Base-by-base conservation (phyloP, 2,888 invertebrate species). In the Drosophila robusta region DNA sequence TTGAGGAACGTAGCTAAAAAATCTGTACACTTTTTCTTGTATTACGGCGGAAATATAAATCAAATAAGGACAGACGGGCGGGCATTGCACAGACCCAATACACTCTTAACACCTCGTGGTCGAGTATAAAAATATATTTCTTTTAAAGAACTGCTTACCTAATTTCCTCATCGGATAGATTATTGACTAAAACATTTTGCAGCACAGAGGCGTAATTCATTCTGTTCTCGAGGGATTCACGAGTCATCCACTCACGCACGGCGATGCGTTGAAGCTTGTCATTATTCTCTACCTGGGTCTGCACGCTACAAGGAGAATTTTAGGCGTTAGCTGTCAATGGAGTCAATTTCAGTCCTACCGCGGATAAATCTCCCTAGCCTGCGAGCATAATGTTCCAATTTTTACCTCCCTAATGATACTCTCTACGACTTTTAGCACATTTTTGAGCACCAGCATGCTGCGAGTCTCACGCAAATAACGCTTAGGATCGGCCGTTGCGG, bases 381-480 rank as follows among this genome's bases (percentile, higher is more conserved):
- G 89, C 3, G 89, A 87, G 56, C 90, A 90, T 2, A 91, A 69
- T 8, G 91, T 90, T 0, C 87, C 87, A 56, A 84, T 82, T 57
- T 92, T 92, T 2, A 92, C 77, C 57, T 85, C 79, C 64, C 90
- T 91, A 44, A 92, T 91, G 1, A 78, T 78, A 24, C 75, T 56
- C 56, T 91, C 91, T 32, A 92, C 73, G 0, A 78, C 63, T 45
- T 90, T 88, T 8, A 90, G 46, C 29, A 90, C 78, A 36, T 61
- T 55, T 46, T 90, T 90, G 4, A 92, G 80, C 8, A 83, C 63
- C 16, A 75, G 16, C 92, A 92, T 92, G 61, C 89, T 90, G 5
- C 67, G 58, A 0, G 92, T 92, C 69, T 91, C 90, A 1, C 92
- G 89, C 11, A 90, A 87, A 69, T 92, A 92, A 14, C 87, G 90